Evolutionary conservation across 1,140 invertebrate genomes (phyloP).

Genomic region (Drosophila pandora): DNA sequence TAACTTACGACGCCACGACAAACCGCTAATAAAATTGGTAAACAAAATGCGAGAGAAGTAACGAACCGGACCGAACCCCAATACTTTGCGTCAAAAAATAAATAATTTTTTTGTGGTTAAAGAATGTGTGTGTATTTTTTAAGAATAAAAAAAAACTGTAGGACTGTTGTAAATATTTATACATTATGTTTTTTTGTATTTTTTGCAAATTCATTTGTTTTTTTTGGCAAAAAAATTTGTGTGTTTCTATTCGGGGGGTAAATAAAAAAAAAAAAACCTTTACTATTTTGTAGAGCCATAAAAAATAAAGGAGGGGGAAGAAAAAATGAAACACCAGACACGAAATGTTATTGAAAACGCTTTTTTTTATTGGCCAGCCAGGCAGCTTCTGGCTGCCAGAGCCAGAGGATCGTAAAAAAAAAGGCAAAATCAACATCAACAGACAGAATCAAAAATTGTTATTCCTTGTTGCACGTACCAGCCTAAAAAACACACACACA

Average conservation of each 20-base stretch:
- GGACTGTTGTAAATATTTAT: not conserved
- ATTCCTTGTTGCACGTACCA: conserved; percentile 38
- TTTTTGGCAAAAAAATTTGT: not conserved
- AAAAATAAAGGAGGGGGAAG: not conserved
- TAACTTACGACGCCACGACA: conserved; percentile 36
- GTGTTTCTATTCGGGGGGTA: conserved; percentile 14
- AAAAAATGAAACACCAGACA: conserved; percentile 23
- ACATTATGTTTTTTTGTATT: not conserved
- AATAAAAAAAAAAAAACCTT: conserved; percentile 17
- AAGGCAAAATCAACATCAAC: conserved; percentile 29
- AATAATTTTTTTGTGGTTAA: not conserved
- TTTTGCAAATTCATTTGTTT: not conserved
- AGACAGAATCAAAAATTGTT: conserved; percentile 39
- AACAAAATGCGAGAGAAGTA: conserved; percentile 33
- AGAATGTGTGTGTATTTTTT: conserved; percentile 12
- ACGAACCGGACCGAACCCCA: conserved; percentile 13
- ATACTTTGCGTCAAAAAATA: not conserved
- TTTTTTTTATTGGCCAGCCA: conserved; percentile 28
- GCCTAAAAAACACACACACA: conserved; percentile 24
- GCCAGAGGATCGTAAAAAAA: conserved; percentile 38
- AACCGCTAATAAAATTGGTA: conserved; percentile 54
- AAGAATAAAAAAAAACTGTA: not conserved
- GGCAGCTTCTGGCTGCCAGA: not conserved
- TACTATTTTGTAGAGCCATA: conserved; percentile 26
- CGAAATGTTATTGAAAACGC: conserved; percentile 47